Base-by-base conservation (phyloP, 1,140 invertebrate genomes). In the Calosoma granatense region DNA sequence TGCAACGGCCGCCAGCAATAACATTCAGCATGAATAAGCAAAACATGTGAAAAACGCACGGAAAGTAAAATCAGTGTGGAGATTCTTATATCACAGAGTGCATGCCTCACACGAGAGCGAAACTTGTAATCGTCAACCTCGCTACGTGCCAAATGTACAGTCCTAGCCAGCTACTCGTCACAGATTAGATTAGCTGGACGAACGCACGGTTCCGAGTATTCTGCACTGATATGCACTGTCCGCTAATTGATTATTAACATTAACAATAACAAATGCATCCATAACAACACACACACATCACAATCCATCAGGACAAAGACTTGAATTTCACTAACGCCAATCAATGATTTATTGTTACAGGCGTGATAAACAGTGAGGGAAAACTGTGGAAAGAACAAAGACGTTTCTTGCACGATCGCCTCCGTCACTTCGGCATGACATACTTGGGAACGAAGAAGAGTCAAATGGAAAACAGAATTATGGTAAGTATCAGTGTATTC, bases 351-450 rank as follows among this genome's bases (percentile, higher is more conserved):
- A 75, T 54, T n/a, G n/a, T 74, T 79, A 20, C 76, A 94, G 94
- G 94, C 64, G 85, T 96, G 59, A 84, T 96, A 62, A 94, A 94
- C 70, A 87, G 88, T 56, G 88, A 91, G 60, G 94, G 94, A 53
- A 81, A 85, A 56, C 74, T 95, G 63, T 97, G 94, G 94, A 90
- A 92, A 69, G 88, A 90, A 61, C 91, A 97, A 69, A 77, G 94
- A 54, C 81, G 85, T 59, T 97, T 97, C 75, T 77, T 97, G 12
- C 90, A 97, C 64, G 85, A 90, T 59, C 86, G 90, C 56, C 76
- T 97, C 1, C 78, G 92, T 22, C 83, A 87, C 63, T 93, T 98
- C 61, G 94, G 95, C 11, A 92, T 94, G 84, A 91, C 88, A 56
- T 85, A 85, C 67, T 80, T 87, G 71, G 87, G 85, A 22, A 78